These are phyloP conservation scores for Coreius guichenoti DNA, from an alignment of 2,797 vertebrate genomes.

Conservation along the genomic window DNA sequence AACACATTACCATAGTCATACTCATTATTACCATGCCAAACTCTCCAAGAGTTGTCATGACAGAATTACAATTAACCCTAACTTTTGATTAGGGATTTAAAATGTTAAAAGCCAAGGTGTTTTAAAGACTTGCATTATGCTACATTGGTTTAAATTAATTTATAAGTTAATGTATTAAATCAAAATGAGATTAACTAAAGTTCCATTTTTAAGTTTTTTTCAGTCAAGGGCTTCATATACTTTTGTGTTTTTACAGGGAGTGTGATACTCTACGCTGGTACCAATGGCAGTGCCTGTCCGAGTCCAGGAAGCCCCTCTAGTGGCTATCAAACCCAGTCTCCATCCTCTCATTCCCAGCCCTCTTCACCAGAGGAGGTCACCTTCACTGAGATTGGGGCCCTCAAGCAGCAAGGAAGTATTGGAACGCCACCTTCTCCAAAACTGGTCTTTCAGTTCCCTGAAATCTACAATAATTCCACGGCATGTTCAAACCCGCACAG, in stretches of 20 bases:
- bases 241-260: slow-evolving; percentile 63
- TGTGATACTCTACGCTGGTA: slow-evolving; percentile 84
- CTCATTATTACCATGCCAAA: not conserved
- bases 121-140: not conserved
- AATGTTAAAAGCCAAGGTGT: not conserved
- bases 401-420: slow-evolving; percentile 71
- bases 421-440: slow-evolving; percentile 76
- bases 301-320: slow-evolving; percentile 81
- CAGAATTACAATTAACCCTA: not conserved
- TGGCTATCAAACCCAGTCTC: slow-evolving; percentile 83
- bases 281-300: slow-evolving; percentile 77
- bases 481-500: slow-evolving; percentile 68
- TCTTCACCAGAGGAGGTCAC: slow-evolving; percentile 83
- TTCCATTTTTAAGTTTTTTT: not conserved
- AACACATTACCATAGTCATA: not conserved
- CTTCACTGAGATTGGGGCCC: slow-evolving; percentile 80
- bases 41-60: not conserved
- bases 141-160: not conserved
- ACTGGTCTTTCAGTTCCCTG: slow-evolving; percentile 85
- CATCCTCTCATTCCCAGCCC: slow-evolving; percentile 78
- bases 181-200: not conserved
- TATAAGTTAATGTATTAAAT: not conserved
- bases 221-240: not conserved
- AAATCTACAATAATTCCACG: slow-evolving; percentile 71
- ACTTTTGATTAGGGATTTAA: not conserved